A percentile compares a stretch with the other conserved stretches of the same genome.
phyloP scores from a whole-genome alignment of 1,140 invertebrate species.

The Amyelois transitella region DNA sequence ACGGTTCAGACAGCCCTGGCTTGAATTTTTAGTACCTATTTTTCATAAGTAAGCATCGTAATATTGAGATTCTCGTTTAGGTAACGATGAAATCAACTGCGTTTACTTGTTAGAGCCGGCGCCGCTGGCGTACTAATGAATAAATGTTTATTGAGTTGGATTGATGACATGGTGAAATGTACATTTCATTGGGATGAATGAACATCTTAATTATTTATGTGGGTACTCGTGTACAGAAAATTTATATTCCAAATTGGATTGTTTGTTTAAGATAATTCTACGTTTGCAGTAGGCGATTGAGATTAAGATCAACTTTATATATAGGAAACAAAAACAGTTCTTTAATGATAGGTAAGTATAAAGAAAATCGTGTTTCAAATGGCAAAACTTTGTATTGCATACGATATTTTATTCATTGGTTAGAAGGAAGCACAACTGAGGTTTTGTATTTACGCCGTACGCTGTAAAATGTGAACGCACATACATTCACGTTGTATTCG shows the following conservation, averaged over 20 bases:
- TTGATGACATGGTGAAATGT: neutral
- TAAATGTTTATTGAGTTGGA: neutral
- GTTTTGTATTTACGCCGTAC: neutral
- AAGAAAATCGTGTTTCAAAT: no score
- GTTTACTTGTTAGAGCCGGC: neutral
- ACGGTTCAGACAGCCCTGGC: conserved; percentile 27
- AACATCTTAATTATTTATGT: conserved; percentile 1
- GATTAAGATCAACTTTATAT: no score
- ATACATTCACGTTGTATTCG: neutral
- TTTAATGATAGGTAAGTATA: no score
- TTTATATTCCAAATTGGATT: no score
- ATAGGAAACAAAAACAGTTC: no score
- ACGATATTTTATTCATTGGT: no score
- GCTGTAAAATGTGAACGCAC: conserved; percentile 1
- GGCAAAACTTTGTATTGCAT: no score
- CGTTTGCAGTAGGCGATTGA: no score
- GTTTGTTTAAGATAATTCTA: no score
- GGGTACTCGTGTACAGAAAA: no score
- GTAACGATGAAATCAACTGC: neutral
- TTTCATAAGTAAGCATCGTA: conserved; percentile 10
- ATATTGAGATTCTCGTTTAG: neutral
- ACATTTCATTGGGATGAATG: conserved; percentile 5
- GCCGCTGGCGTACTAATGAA: no score
- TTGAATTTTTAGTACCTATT: conserved; percentile 44
- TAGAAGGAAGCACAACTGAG: no score